phyloP scores from a whole-genome alignment of 1,140 invertebrate genomes.

The Papilio polyxenes region DNA sequence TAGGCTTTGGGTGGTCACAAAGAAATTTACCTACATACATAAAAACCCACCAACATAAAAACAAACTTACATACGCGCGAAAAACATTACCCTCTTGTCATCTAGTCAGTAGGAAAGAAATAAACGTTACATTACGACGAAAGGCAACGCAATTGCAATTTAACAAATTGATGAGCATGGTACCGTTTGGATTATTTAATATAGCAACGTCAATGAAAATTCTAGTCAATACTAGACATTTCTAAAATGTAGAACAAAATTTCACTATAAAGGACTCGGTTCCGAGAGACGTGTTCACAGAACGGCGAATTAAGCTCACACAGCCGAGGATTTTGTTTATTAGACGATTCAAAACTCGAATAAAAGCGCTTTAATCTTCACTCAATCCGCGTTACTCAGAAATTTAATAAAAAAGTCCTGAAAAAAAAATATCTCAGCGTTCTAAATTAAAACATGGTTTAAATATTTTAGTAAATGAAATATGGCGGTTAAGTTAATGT shows the following conservation, averaged over 20 bases:
- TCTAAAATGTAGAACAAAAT: not conserved
- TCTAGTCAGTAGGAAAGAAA: not conserved
- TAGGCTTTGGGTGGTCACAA: too few relatives aligned
- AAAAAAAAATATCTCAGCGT: too few relatives aligned
- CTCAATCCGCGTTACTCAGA: too few relatives aligned
- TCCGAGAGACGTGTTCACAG: not conserved
- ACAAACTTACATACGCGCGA: too few relatives aligned
- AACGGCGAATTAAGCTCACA: not conserved
- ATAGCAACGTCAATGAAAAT: not conserved
- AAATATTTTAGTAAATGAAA: too few relatives aligned
- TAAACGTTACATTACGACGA: not conserved
- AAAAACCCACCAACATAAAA: too few relatives aligned
- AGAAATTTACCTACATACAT: too few relatives aligned
- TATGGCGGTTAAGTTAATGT: too few relatives aligned
- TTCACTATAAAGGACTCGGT: not conserved
- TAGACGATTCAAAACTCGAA: not conserved
- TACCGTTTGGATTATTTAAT: not conserved
- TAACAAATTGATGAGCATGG: not conserved
- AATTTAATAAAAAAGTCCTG: too few relatives aligned
- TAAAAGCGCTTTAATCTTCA: not conserved
- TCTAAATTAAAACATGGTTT: too few relatives aligned
- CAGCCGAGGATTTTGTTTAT: not conserved
- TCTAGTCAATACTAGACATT: not conserved
- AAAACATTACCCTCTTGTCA: not conserved
- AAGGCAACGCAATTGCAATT: not conserved